Evolutionary conservation across 2,797 vertebrate species (phyloP), one percentile per base, ranked within the genome.

Genomic region (Sarcophilus harrisii): DNA sequence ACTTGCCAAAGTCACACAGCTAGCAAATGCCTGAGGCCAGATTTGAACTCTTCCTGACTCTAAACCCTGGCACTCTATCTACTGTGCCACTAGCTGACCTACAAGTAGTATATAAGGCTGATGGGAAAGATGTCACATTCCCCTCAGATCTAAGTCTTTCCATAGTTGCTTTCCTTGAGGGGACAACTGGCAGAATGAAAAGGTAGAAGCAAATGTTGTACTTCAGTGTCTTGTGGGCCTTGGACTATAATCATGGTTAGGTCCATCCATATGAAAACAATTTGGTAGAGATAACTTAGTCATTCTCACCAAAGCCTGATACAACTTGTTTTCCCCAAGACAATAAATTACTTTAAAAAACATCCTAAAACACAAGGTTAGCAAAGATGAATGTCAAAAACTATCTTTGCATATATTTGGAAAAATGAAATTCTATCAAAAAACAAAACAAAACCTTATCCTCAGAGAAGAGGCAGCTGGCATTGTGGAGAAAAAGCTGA

Each of bases 111-210:
- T 60, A 1, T 14, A 30, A 5, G 18, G 28, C 54, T 6, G 24
- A 29, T 66, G 91, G 66, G 87, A 90, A 96, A 94, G 60, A 58
- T 38, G 91, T 18, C 16, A 0, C 45, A 58, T 49, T 91, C 57
- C 87, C 60, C 32, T 59, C 81, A 54, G 91, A 58, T 38, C 62
- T 55, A 54, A 32, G 29, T 90, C 91, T 81, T 28, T 28, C 24
- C 9, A 90, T 0, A 94, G 38, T 58, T 92, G 29, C 87, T 93
- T 93, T 94, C 52, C 57, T 90, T 54, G 90, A n/a, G n/a, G n/a
- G 93, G 91, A 95, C 94, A 94, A 60, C 3, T 57, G 45, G n/a
- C 38, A 66, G 94, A 96, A 96, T 45, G 92, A 96, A 81, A 89
- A 38, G 49, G 59, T 0, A 4, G 0, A 57, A 89, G 57, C 57